Evolutionary conservation across 2,888 invertebrate genomes (phyloP).

Genomic region (Gerris lacustris): DNA sequence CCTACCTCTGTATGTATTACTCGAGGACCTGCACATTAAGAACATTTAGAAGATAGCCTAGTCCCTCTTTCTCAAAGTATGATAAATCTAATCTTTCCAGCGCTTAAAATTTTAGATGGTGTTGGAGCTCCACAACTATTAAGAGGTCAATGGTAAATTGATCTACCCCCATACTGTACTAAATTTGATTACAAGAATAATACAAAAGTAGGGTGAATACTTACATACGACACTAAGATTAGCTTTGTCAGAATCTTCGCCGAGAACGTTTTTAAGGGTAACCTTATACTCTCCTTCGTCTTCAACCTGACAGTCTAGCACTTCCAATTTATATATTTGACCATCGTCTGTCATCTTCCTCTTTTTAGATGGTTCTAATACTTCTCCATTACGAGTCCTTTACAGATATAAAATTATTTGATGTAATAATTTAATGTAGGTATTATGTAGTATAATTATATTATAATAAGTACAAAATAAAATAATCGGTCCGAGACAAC

Average conservation of each 20-base stretch:
- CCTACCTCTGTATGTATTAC: too few relatives aligned
- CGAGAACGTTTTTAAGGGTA: conserved; percentile 67
- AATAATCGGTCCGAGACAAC: too few relatives aligned
- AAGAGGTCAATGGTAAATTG: too few relatives aligned
- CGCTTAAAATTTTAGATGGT: too few relatives aligned
- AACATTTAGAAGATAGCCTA: too few relatives aligned
- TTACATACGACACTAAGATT: conserved; percentile 52
- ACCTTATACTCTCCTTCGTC: conserved; percentile 78
- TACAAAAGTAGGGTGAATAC: too few relatives aligned
- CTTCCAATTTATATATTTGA: conserved; percentile 58
- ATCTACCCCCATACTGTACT: too few relatives aligned
- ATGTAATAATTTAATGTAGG: conserved; percentile 1
- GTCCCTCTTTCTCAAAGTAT: too few relatives aligned
- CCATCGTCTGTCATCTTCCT: conserved; percentile 52
- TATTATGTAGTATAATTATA: background rate
- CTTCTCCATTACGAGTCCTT: conserved; percentile 57
- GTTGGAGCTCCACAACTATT: too few relatives aligned
- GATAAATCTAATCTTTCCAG: too few relatives aligned
- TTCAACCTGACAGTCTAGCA: conserved; percentile 51
- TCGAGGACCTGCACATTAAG: too few relatives aligned
- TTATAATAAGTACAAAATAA: conserved; percentile 4
- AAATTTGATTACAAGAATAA: too few relatives aligned
- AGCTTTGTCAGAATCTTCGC: conserved; percentile 48
- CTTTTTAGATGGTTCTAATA: conserved; percentile 51
- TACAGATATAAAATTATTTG: background rate